Conservation (phyloP, 2,113 vertebrate species). For the Campylorhamphus procurvoides region DNA sequence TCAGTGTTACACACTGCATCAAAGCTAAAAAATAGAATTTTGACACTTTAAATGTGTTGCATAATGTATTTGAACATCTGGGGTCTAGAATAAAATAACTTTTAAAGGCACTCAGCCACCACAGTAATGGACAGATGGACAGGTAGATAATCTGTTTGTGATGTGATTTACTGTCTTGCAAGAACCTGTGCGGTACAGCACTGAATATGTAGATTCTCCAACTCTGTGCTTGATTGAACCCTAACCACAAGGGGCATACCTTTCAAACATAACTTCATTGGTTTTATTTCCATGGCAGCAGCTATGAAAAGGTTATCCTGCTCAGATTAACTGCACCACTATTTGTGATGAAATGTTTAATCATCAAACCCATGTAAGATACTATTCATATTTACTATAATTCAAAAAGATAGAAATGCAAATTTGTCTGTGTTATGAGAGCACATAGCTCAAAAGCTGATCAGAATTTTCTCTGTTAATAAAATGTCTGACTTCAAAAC, state of each 20-base stretch:
- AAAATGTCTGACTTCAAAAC: slow-evolving; percentile 11
- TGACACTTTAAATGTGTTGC: slow-evolving; percentile 26
- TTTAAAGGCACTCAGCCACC: neutral
- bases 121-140: neutral
- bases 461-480: neutral
- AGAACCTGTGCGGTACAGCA: neutral
- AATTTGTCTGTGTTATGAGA: neutral
- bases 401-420: neutral
- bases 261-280: slow-evolving; percentile 25
- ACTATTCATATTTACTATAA: slow-evolving; percentile 8
- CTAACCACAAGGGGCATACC: neutral
- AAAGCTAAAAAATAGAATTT: slow-evolving; percentile 28
- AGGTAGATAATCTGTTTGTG: neutral
- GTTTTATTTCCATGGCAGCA: slow-evolving; percentile 45
- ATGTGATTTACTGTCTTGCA: neutral
- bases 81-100: neutral
- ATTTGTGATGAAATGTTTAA: slow-evolving; percentile 38
- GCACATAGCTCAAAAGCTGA: slow-evolving; percentile 1
- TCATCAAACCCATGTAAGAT: neutral
- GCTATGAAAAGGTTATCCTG: slow-evolving; percentile 31
- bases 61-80: slow-evolving; percentile 5
- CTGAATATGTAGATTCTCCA: neutral
- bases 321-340: neutral
- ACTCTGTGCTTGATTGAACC: neutral
- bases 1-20: neutral